A percentile compares a stretch with the other conserved stretches of the same genome.
Evolutionary conservation across 35 echinoderm and acorn worm species (phyloP).

Genomic region (Ophioderma brevispina): DNA sequence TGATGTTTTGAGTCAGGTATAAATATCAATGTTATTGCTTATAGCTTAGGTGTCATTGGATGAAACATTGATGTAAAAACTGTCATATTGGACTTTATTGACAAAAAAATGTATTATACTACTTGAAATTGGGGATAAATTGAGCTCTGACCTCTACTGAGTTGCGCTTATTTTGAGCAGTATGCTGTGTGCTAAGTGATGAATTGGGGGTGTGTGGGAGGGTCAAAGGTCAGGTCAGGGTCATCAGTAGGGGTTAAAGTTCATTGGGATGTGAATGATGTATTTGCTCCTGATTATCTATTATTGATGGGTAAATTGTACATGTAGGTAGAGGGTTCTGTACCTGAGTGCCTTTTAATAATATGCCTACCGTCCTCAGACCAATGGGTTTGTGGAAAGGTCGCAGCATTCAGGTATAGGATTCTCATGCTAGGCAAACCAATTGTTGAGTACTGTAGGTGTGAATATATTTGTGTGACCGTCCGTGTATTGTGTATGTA

Average conservation of each 20-base stretch:
- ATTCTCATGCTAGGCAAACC: background rate
- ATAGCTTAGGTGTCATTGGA: background rate
- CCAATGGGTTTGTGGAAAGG: background rate
- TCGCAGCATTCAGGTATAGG: background rate
- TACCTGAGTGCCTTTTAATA: background rate
- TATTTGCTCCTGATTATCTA: background rate
- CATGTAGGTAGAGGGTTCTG: background rate
- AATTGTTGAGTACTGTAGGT: background rate
- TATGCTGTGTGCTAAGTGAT: background rate
- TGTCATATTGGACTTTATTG: constrained; percentile 12
- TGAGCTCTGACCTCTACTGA: constrained; percentile 8
- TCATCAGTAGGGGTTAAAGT: background rate
- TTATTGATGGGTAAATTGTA: background rate
- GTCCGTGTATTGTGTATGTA: background rate
- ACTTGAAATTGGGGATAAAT: background rate
- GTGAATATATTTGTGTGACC: background rate
- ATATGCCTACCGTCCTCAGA: background rate
- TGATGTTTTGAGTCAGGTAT: background rate
- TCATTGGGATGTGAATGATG: background rate
- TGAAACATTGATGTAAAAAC: background rate
- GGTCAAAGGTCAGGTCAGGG: background rate
- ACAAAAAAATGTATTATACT: background rate
- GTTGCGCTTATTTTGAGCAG: background rate
- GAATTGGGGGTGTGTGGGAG: background rate
- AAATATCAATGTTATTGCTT: background rate